Conservation (phyloP, 1,140 invertebrate genomes). For the Neodiprion lecontei region DNA sequence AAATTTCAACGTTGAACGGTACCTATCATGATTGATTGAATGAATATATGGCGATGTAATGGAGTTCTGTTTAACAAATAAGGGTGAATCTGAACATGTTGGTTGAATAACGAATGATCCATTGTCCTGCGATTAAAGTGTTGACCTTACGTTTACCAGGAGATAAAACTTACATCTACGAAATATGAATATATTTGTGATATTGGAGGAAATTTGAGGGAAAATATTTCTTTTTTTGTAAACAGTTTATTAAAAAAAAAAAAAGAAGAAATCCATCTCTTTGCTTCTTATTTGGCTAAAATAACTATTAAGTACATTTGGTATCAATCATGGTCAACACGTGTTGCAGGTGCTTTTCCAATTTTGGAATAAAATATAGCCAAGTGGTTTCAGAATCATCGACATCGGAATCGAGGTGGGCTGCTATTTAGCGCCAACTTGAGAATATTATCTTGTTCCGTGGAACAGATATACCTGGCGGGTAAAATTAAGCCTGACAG, state of each 20-base stretch:
- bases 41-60: slow-evolving; percentile 46
- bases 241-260: slow-evolving; percentile 5
- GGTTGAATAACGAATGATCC: background rate
- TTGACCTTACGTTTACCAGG: background rate
- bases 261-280: background rate
- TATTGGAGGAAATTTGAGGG: background rate
- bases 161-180: background rate
- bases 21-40: slow-evolving; percentile 47
- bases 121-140: background rate
- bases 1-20: slow-evolving; percentile 41
- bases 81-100: background rate
- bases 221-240: background rate
- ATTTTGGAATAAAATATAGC: no score
- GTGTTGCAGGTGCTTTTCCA: background rate
- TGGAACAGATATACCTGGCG: slow-evolving; percentile 11
- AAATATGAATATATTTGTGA: no score
- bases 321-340: background rate
- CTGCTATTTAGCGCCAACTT: slow-evolving; percentile 3
- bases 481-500: slow-evolving; percentile 32
- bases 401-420: background rate
- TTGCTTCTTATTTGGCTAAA: background rate
- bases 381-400: background rate
- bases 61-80: slow-evolving; percentile 29
- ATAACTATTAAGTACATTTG: slow-evolving; percentile 2
- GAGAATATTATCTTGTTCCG: background rate